Evolutionary conservation across 2,888 invertebrate genomes (phyloP).

Genomic region (Eupithecia subumbrata): DNA sequence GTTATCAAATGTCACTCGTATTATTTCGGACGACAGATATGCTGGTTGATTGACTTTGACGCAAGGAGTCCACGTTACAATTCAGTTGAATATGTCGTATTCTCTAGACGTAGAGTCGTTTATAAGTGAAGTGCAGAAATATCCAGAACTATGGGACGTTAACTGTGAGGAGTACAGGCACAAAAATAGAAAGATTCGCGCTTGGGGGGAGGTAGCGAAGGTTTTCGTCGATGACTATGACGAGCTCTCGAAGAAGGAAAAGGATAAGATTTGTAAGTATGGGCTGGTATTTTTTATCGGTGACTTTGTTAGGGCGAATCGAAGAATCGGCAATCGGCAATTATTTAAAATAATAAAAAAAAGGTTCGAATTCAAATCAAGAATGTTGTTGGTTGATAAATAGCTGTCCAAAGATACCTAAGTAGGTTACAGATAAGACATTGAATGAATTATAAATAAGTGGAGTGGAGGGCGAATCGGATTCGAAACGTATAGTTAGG

Average conservation of each 20-base stretch:
- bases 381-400: conserved; percentile 4
- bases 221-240: conserved; percentile 65
- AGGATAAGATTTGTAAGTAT: conserved; percentile 68
- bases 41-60: neutral
- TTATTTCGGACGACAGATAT: neutral
- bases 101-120: conserved; percentile 59
- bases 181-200: conserved; percentile 57
- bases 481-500: neutral
- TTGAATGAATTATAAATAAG: conserved; percentile 1
- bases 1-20: neutral
- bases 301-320: neutral
- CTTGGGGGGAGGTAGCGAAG: conserved; percentile 66
- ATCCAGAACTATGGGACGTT: conserved; percentile 67
- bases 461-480: neutral
- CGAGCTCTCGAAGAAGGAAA: conserved; percentile 58
- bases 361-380: neutral
- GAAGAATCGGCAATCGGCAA: neutral
- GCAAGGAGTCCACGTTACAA: neutral
- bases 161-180: conserved; percentile 58
- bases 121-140: conserved; percentile 69
- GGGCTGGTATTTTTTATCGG: neutral
- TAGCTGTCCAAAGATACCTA: neutral
- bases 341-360: neutral
- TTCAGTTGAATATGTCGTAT: conserved; percentile 49
- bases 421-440: conserved; percentile 3